Evolutionary conservation across 92 coral and sea anemone species (phyloP).

Genomic region (Siderastrea radians): DNA sequence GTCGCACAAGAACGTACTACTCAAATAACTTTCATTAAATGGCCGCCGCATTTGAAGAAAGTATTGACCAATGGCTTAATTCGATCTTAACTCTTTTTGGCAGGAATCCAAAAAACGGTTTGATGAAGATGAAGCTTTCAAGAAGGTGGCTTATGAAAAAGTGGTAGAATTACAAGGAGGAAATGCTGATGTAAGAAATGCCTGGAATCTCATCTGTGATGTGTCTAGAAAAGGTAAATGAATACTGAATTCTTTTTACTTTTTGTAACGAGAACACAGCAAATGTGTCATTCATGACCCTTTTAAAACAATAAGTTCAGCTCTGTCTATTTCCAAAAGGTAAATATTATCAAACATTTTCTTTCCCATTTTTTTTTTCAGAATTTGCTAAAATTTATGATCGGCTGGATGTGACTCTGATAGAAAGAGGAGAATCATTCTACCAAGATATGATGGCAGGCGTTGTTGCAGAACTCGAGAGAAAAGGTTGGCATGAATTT

Average conservation of each 20-base stretch:
- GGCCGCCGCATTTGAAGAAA: too few species aligned
- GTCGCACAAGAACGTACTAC: too few species aligned
- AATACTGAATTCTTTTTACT: too few species aligned
- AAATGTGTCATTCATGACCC: background rate
- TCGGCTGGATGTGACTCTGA: constrained; percentile 85
- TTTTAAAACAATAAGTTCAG: background rate
- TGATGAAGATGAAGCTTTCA: constrained; percentile 92
- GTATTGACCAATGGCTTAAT: too few species aligned
- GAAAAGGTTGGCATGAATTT: constrained; percentile 62
- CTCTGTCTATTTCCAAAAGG: background rate
- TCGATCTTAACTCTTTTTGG: background rate
- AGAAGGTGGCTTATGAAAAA: constrained; percentile 93
- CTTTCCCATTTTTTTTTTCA: constrained; percentile 4
- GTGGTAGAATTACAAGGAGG: constrained; percentile 94
- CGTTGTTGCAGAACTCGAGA: constrained; percentile 84
- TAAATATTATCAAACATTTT: background rate
- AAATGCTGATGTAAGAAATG: constrained; percentile 85
- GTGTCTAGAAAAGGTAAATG: constrained; percentile 87
- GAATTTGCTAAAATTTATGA: constrained; percentile 95
- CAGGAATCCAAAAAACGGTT: constrained; percentile 95
- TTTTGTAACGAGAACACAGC: too few species aligned
- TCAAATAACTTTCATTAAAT: too few species aligned
- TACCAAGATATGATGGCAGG: constrained; percentile 89
- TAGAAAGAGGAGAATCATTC: constrained; percentile 98
- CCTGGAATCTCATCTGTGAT: constrained; percentile 97